Evolutionary conservation across 2,797 vertebrate genomes (phyloP).

Genomic region (Sphenodon punctatus): DNA sequence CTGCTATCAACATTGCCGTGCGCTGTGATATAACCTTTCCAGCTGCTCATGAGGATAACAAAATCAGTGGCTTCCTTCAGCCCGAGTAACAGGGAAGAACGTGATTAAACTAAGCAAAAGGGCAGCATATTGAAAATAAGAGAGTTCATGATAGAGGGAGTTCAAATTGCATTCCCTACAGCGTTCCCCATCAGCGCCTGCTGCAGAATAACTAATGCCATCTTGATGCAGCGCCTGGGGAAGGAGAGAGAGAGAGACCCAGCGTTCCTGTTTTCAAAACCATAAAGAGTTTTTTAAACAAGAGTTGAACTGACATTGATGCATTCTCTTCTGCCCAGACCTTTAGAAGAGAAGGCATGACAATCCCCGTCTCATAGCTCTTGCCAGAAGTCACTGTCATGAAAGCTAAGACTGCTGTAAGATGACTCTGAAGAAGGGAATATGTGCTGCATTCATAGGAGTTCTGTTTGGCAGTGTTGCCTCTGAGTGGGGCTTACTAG

Average conservation of each 20-base stretch:
- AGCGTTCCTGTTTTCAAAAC: background rate
- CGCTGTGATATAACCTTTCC: background rate
- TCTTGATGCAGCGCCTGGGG: background rate
- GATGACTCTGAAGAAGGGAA: background rate
- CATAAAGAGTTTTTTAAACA: accelerated
- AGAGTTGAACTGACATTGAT: background rate
- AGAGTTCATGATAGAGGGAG: background rate
- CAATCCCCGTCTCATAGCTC: background rate
- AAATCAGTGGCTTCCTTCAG: background rate
- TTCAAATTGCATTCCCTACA: background rate
- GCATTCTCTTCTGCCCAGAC: background rate
- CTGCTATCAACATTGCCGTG: background rate
- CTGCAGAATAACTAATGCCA: accelerated
- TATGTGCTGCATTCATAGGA: background rate
- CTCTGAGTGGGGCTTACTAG: background rate
- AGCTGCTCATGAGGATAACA: background rate
- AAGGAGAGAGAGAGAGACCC: background rate
- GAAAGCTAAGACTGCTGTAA: background rate
- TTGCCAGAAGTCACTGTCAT: background rate
- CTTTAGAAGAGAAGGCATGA: accelerated
- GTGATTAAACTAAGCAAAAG: background rate
- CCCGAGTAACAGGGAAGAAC: background rate
- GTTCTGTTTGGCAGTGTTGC: background rate
- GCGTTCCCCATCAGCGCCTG: background rate
- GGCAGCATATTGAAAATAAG: background rate